Evolutionary conservation across 2,113 vertebrate genomes (phyloP).

Genomic region (Lagenorhynchus albirostris): DNA sequence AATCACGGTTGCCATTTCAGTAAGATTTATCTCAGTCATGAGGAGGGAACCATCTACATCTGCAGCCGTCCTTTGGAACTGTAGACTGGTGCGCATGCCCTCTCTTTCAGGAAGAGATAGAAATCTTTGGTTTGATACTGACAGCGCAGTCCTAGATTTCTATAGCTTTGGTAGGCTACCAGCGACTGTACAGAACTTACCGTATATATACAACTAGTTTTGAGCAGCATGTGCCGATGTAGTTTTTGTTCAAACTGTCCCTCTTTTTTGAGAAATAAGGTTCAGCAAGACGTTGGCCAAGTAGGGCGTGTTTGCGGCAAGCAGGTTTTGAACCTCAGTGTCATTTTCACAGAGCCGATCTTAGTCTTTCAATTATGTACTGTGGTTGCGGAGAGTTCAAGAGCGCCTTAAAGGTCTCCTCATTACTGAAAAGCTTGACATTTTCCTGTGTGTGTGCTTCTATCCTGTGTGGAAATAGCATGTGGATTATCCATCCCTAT

Average conservation of each 20-base stretch:
- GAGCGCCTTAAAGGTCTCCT: background rate
- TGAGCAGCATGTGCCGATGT: conserved; percentile 52
- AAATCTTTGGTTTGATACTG: conserved; percentile 76
- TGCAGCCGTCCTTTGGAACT: conserved; percentile 60
- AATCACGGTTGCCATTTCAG: conserved; percentile 31
- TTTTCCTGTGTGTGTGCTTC: conserved; percentile 20
- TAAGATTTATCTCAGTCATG: conserved; percentile 18
- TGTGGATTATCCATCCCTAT: background rate
- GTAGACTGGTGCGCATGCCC: conserved; percentile 46
- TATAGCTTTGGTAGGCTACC: conserved; percentile 75
- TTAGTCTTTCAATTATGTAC: background rate
- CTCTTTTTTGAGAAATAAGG: conserved; percentile 26
- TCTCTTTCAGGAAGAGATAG: conserved; percentile 60
- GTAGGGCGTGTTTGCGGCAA: background rate
- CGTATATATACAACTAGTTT: conserved; percentile 14
- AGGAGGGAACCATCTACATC: conserved; percentile 44
- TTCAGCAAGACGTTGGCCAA: conserved; percentile 10
- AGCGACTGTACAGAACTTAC: conserved; percentile 39
- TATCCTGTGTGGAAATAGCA: background rate
- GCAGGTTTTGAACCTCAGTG: conserved; percentile 5
- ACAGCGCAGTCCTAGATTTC: conserved; percentile 64
- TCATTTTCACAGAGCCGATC: background rate
- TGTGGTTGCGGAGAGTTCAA: background rate
- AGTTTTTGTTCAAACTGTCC: conserved; percentile 22
- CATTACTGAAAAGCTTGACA: background rate